Evolutionary conservation across 2,113 vertebrate genomes (phyloP), one percentile per base, ranked within the genome.

Genomic region (Xenopus tropicalis): DNA sequence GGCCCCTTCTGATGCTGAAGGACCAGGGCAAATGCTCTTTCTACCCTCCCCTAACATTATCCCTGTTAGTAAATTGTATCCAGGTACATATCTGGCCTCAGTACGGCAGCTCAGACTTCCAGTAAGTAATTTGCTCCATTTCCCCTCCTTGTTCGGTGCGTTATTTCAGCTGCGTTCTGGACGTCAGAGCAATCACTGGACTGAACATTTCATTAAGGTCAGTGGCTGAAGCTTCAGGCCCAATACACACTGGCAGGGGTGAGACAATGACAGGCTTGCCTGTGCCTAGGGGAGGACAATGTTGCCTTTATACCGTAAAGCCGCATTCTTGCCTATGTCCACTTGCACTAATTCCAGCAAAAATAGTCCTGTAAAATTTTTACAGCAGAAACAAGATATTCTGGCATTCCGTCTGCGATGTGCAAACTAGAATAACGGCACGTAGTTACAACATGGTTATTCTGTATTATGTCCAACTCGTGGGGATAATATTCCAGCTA

Each of bases 231-330:
- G 19, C 48, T 11, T 52, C 44, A 46, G 8, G 44, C 13, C 44
- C 19, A 19, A 37, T 37, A 37, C 10, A 5, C 1, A 37, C 29
- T 37, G 29, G 29, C 29, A 37, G 1, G 29, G 6, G 6, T 37
- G 29, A 37, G 29, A 37, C 29, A 37, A 37, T 37, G 1, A 37
- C 29, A 37, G 29, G 59, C 14, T 25, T 63, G 24, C 17, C 4
- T 8, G 9, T 19, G 16, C 23, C n/a, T 23, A 51, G 61, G 9
- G 14, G 37, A 43, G 69, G 14, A 71, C 52, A 71, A 63, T 29
- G n/a, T 71, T 63, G 6, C 46, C n/a, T 62, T 71, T 61, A 58
- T 71, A 61, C 69, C 16, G 21, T 48, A n/a, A 42, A 22, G 48
- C 21, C 37, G 19, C 20, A 72, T 64, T 56, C 65, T 62, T 24